Evolutionary conservation across 2,113 vertebrate genomes (phyloP).

Genomic region (Pelobates fuscus): DNA sequence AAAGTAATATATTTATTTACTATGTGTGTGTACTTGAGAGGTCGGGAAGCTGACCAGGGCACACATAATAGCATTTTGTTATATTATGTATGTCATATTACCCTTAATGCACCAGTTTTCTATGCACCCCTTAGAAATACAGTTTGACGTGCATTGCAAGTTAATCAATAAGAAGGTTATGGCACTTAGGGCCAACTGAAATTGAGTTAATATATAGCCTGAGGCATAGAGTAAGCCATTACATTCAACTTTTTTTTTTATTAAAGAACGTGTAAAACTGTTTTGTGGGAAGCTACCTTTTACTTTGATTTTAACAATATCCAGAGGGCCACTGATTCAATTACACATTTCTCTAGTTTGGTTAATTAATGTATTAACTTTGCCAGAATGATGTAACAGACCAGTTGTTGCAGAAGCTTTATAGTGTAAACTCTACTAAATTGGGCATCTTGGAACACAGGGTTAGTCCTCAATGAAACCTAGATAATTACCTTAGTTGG

Average conservation of each 20-base stretch:
- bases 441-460: too few species aligned
- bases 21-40: not conserved
- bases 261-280: constrained; percentile 52
- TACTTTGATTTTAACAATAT: constrained; percentile 56
- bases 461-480: too few species aligned
- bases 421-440: too few species aligned
- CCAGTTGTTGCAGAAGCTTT: too few species aligned
- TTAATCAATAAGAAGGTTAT: constrained; percentile 56
- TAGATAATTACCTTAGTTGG: too few species aligned
- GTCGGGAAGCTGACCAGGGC: not conserved
- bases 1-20: not conserved
- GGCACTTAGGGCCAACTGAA: constrained; percentile 51
- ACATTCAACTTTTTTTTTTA: constrained; percentile 57
- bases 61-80: constrained; percentile 10
- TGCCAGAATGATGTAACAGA: too few species aligned
- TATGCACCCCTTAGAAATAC: constrained; percentile 27
- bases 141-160: constrained; percentile 57
- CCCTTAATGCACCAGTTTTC: constrained; percentile 14
- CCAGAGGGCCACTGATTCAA: constrained; percentile 55
- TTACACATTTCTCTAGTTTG: constrained; percentile 56
- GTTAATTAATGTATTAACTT: constrained; percentile 53
- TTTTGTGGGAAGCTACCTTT: constrained; percentile 59
- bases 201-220: constrained; percentile 59
- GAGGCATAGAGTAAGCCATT: constrained; percentile 53
- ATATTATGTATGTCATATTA: constrained; percentile 24